These are phyloP conservation scores for Anodontia alba DNA, from an alignment of 2,888 invertebrate species.

Conservation along the genomic window DNA sequence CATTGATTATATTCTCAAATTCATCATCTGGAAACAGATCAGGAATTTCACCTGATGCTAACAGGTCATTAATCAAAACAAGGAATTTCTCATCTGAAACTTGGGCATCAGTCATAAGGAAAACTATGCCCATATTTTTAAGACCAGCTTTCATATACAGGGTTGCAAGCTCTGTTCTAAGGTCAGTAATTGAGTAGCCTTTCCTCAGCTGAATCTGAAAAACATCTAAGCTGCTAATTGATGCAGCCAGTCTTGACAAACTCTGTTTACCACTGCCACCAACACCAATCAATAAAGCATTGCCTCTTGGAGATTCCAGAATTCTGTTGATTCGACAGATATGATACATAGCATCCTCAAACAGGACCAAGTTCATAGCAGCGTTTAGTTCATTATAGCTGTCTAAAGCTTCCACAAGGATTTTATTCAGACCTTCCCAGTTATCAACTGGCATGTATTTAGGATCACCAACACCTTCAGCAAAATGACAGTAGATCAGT, in stretches of 20 bases:
- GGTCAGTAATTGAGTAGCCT: conserved; percentile 94
- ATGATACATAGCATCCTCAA: conserved; percentile 99
- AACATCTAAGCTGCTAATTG: conserved; percentile 97
- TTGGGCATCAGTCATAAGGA: conserved; percentile 98
- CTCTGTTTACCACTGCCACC: conserved; percentile 99
- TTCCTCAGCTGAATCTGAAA: conserved; percentile 96
- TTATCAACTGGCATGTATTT: conserved; percentile 95
- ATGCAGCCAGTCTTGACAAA: conserved; percentile 95
- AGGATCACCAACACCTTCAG: conserved; percentile 97
- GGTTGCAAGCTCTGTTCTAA: conserved; percentile 92
- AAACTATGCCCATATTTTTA: conserved; percentile 97
- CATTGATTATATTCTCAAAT: conserved; percentile 96
- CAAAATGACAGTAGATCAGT: conserved; percentile 97
- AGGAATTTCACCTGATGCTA: conserved; percentile 98
- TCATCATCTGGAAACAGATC: conserved; percentile 98
- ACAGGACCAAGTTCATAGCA: conserved; percentile 98
- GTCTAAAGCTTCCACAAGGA: conserved; percentile 95
- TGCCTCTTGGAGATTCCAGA: conserved; percentile 96
- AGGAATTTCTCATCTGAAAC: conserved; percentile 97
- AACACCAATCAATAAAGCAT: conserved; percentile 96
- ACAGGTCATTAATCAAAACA: conserved; percentile 96
- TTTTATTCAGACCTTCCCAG: conserved; percentile 92
- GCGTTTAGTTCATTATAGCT: conserved; percentile 98
- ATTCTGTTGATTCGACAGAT: conserved; percentile 96
- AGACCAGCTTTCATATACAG: conserved; percentile 96